Conservation (phyloP, 1,140 invertebrate genomes). For the Nomia melanderi region DNA sequence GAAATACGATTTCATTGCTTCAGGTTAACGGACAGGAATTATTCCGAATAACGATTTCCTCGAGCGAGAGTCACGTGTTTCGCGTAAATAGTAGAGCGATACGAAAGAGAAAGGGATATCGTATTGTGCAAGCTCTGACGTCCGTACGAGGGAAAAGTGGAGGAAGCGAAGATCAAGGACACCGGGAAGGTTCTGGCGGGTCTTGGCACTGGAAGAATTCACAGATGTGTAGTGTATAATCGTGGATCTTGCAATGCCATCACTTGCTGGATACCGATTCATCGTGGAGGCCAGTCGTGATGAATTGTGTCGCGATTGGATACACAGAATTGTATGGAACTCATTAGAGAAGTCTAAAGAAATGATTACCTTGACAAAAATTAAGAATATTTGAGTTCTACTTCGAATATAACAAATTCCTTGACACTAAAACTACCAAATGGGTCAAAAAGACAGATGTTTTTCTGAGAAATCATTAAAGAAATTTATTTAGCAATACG, state of each 20-base stretch:
- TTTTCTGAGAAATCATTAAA: no score
- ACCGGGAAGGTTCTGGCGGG: slow-evolving; percentile 75
- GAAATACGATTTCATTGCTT: no score
- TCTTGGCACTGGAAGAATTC: slow-evolving; percentile 82
- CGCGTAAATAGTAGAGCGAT: not conserved
- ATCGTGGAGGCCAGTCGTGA: slow-evolving; percentile 13
- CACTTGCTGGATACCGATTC: slow-evolving; percentile 78
- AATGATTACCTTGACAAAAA: no score
- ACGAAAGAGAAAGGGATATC: slow-evolving; percentile 27
- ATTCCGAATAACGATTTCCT: not conserved
- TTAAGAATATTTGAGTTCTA: no score
- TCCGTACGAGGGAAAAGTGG: not conserved
- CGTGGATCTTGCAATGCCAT: slow-evolving; percentile 82
- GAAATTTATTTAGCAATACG: no score
- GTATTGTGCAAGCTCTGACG: not conserved
- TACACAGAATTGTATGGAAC: no score
- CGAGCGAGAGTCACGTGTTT: not conserved
- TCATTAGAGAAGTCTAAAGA: no score
- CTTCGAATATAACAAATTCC: no score
- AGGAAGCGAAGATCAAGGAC: slow-evolving; percentile 24
- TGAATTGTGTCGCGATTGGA: not conserved
- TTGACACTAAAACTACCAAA: no score
- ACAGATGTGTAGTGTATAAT: slow-evolving; percentile 81
- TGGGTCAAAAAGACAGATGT: no score
- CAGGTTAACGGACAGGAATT: no score